Evolutionary conservation across 2,888 invertebrate genomes (phyloP).

Genomic region (Chrysodeixis includens): DNA sequence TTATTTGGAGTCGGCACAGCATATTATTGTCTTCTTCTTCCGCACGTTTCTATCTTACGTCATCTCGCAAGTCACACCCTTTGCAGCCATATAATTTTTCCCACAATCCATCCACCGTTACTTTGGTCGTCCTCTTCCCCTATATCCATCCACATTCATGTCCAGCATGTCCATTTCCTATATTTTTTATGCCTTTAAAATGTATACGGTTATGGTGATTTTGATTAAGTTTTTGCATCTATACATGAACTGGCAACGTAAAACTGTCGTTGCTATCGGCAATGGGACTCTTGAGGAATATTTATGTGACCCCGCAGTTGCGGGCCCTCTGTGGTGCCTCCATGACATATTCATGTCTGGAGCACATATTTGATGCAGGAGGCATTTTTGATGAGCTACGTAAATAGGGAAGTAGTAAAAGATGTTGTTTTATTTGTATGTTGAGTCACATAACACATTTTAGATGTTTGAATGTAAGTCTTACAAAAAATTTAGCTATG

Average conservation of each 20-base stretch:
- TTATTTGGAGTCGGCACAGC: too few species aligned
- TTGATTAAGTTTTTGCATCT: background rate
- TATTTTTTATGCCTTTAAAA: too few species aligned
- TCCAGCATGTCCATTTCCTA: too few species aligned
- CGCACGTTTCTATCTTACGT: too few species aligned
- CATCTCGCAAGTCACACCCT: too few species aligned
- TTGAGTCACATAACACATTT: background rate
- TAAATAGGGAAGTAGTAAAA: background rate
- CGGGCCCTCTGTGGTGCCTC: background rate
- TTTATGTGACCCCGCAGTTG: background rate
- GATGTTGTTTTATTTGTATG: background rate
- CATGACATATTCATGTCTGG: constrained; percentile 1
- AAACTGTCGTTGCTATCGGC: background rate
- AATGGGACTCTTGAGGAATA: background rate
- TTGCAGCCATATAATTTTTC: too few species aligned
- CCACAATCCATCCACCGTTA: too few species aligned
- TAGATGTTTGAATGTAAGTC: background rate
- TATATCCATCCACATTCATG: too few species aligned
- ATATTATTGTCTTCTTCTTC: too few species aligned
- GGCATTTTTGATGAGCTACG: background rate
- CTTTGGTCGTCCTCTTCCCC: too few species aligned
- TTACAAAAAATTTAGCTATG: too few species aligned
- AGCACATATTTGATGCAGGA: background rate
- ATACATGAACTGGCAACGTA: background rate
- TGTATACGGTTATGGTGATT: too few species aligned